Evolutionary conservation across 2,797 vertebrate species (phyloP), one percentile per base, ranked within the genome.

Genomic region (Chromis chromis): DNA sequence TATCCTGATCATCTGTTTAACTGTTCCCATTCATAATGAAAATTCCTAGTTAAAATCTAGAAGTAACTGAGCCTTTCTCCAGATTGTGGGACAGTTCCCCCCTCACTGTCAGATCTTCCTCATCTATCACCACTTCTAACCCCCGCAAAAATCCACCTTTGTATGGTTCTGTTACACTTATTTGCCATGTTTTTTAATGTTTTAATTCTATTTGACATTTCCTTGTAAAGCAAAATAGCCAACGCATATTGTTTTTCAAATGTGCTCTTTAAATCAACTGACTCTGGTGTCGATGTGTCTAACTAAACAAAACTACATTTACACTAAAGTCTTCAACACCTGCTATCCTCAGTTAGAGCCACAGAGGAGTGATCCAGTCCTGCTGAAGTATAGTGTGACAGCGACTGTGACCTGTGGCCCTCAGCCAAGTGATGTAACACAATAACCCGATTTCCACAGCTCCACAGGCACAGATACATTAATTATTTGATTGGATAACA

Each of bases 381-480:
- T 54, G 28, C 46, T 61, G 16, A 68, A 63, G 36, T 31, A 10
- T 1, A 42, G 70, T 28, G 10, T 22, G 24, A 33, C 6, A 55
- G 22, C 50, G 60, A 39, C 17, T 58, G 68, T 46, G 50, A 72
- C 79, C 76, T 70, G 31, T 83, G 78, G 66, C 44, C 36, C 46
- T 61, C 62, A 46, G 63, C 53, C 57, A 57, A 49, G 31, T 82
- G 70, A 89, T 84, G 70, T 78, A 81, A 88, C 69, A 44, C 57
- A 14, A 58, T 80, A 83, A 84, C 75, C 78, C 19, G 82, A 66
- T 69, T 85, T 67, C 54, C 57, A 57, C 60, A 39, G 68, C 58
- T 83, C 56, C 48, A 14, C 66, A 28, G 56, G 44, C 50, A 63
- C 59, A 50, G 25, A 60, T 66, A 61, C 56, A 79, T 76, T 76